These are phyloP conservation scores for Hirtodrosophila alboralis DNA, from an alignment of 2,888 invertebrate species.

Conservation along the genomic window DNA sequence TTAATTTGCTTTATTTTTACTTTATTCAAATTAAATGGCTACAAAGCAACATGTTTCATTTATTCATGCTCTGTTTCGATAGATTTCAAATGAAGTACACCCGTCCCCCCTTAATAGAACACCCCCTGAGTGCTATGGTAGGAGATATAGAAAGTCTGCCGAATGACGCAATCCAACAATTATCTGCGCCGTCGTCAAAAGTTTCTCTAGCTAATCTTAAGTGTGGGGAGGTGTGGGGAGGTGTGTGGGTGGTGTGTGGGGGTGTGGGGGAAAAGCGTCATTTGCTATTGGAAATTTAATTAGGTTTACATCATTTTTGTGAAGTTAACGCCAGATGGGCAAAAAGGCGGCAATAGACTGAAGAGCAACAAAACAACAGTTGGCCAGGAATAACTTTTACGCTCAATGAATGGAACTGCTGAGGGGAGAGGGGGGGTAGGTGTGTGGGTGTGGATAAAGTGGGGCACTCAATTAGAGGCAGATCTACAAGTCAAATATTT, in stretches of 20 bases:
- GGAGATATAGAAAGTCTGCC: constrained; percentile 43
- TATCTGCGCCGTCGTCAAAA: constrained; percentile 69
- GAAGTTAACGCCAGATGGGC: constrained; percentile 74
- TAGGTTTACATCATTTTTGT: constrained; percentile 79
- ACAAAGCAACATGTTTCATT: too few relatives aligned
- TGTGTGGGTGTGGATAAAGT: constrained; percentile 1
- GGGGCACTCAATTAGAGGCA: constrained; percentile 71
- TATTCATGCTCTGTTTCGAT: constrained; percentile 2
- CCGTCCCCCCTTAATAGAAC: too few relatives aligned
- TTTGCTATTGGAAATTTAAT: constrained; percentile 79
- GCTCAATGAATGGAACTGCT: constrained; percentile 15
- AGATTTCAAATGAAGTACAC: constrained; percentile 9
- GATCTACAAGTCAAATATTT: constrained; percentile 80
- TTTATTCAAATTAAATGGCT: not conserved
- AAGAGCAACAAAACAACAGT: constrained; percentile 48
- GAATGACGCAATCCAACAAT: constrained; percentile 75
- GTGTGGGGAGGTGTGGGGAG: too few relatives aligned
- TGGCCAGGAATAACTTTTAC: constrained; percentile 57
- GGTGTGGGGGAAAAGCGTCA: constrained; percentile 15
- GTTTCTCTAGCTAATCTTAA: constrained; percentile 57
- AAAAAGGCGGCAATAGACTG: constrained; percentile 39
- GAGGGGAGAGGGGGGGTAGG: not conserved
- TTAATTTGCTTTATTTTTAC: constrained; percentile 5
- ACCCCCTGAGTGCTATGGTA: not conserved
- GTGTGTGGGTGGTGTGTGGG: too few relatives aligned